phyloP scores from a whole-genome alignment of 2,797 vertebrate genomes.

The Aplochiton taeniatus region DNA sequence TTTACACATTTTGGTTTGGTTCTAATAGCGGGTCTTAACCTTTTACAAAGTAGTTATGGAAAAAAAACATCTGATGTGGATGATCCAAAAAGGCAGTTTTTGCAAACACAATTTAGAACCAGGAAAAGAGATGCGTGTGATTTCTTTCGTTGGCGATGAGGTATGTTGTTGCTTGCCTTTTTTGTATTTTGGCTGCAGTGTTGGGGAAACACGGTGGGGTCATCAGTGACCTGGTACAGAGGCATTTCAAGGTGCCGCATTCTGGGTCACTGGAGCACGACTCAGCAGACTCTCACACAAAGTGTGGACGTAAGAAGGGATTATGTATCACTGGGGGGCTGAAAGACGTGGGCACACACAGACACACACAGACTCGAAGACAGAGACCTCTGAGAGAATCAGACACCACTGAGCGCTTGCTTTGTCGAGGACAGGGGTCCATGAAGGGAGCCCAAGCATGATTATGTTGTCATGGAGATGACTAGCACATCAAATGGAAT shows the following conservation, averaged over 20 bases:
- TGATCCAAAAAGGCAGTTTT: too few species aligned
- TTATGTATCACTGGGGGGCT: not conserved
- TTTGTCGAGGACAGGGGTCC: slow-evolving; percentile 66
- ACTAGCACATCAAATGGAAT: slow-evolving; percentile 60
- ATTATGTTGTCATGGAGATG: slow-evolving; percentile 68
- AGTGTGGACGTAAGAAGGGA: not conserved
- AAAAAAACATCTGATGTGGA: too few species aligned
- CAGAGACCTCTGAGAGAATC: slow-evolving; percentile 48
- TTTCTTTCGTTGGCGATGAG: not conserved
- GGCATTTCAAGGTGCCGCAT: slow-evolving; percentile 46
- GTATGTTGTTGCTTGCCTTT: not conserved
- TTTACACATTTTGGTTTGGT: slow-evolving; percentile 26
- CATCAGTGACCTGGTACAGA: slow-evolving; percentile 31
- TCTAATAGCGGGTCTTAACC: not conserved
- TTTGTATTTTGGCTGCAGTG: not conserved
- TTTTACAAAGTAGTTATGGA: not conserved
- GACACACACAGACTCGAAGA: slow-evolving; percentile 19
- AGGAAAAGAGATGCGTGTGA: too few species aligned
- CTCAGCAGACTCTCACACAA: slow-evolving; percentile 29
- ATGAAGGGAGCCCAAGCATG: slow-evolving; percentile 66
- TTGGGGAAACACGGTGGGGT: slow-evolving; percentile 35
- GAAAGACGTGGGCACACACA: not conserved
- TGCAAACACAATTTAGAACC: not conserved
- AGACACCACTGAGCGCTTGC: slow-evolving; percentile 56
- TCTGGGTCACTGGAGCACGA: slow-evolving; percentile 51